Conservation (phyloP, 2,888 invertebrate species). For the Cryptocheilus praepositus region DNA sequence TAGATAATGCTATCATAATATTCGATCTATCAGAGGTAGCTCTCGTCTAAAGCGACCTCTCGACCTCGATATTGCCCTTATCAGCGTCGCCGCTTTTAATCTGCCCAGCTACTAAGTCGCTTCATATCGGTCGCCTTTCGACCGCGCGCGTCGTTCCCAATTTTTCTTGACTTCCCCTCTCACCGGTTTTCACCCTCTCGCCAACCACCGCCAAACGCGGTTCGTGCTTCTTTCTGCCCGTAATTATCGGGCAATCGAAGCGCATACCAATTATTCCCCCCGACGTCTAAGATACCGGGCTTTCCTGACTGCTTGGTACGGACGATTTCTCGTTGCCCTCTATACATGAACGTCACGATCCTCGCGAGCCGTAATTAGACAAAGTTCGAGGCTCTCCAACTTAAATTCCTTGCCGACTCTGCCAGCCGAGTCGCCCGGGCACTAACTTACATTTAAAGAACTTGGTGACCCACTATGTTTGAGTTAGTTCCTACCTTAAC, state of each 20-base stretch:
- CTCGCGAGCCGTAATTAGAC: conserved; percentile 65
- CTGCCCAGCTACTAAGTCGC: conserved; percentile 21
- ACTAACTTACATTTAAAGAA: conserved; percentile 54
- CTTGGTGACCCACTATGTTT: conserved; percentile 41
- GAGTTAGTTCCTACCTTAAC: conserved; percentile 32
- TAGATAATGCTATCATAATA: conserved; percentile 29
- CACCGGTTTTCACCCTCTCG: conserved; percentile 8
- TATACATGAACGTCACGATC: conserved; percentile 61
- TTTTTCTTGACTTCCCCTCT: conserved; percentile 10
- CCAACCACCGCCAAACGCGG: background rate
- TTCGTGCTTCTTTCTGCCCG: conserved; percentile 2
- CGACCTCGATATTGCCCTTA: conserved; percentile 37
- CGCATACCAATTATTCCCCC: conserved; percentile 33
- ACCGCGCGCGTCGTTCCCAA: conserved; percentile 9
- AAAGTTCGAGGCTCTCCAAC: conserved; percentile 67
- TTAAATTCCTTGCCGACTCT: conserved; percentile 61
- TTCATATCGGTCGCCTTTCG: background rate
- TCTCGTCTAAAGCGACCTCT: conserved; percentile 35
- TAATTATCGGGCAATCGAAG: conserved; percentile 14
- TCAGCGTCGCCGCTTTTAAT: conserved; percentile 37
- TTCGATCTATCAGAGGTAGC: conserved; percentile 28
- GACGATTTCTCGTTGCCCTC: conserved; percentile 3
- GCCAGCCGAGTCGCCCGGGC: conserved; percentile 27
- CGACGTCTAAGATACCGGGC: conserved; percentile 5
- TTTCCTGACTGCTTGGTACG: conserved; percentile 29